These are phyloP conservation scores for Tipula helvola DNA, from an alignment of 2,888 invertebrate genomes.

Conservation along the genomic window DNA sequence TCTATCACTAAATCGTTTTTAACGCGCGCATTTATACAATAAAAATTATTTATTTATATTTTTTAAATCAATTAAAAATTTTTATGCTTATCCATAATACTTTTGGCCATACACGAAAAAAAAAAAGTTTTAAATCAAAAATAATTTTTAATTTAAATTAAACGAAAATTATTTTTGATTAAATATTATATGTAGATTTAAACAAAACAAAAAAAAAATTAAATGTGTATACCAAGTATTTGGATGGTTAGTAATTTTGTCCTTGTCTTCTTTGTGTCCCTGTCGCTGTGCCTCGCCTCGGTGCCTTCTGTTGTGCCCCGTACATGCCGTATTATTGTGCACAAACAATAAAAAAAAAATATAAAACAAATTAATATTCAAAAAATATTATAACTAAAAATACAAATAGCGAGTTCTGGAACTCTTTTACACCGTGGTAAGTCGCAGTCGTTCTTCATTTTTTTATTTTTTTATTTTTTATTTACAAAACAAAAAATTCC, in stretches of 20 bases:
- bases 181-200: slow-evolving; percentile 4
- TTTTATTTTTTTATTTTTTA: slow-evolving; percentile 9
- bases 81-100: slow-evolving; percentile 18
- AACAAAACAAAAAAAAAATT: not conserved
- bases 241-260: slow-evolving; percentile 26
- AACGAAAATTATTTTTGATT: not conserved
- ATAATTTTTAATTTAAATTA: not conserved
- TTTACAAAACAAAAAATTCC: slow-evolving; percentile 16
- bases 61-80: slow-evolving; percentile 7
- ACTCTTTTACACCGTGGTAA: slow-evolving; percentile 97
- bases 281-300: slow-evolving; percentile 35
- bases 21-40: not conserved
- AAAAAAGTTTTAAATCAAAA: slow-evolving; percentile 11
- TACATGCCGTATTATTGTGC: slow-evolving; percentile 27
- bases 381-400: slow-evolving; percentile 20
- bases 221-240: slow-evolving; percentile 10
- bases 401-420: slow-evolving; percentile 87
- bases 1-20: not conserved
- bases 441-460: slow-evolving; percentile 44
- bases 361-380: slow-evolving; percentile 12
- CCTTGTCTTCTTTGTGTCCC: slow-evolving; percentile 36
- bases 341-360: slow-evolving; percentile 22
- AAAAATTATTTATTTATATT: not conserved
- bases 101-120: slow-evolving; percentile 18
- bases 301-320: slow-evolving; percentile 26